Base-by-base conservation (phyloP, 2,888 invertebrate species). In the Chymomyza caudatula region DNA sequence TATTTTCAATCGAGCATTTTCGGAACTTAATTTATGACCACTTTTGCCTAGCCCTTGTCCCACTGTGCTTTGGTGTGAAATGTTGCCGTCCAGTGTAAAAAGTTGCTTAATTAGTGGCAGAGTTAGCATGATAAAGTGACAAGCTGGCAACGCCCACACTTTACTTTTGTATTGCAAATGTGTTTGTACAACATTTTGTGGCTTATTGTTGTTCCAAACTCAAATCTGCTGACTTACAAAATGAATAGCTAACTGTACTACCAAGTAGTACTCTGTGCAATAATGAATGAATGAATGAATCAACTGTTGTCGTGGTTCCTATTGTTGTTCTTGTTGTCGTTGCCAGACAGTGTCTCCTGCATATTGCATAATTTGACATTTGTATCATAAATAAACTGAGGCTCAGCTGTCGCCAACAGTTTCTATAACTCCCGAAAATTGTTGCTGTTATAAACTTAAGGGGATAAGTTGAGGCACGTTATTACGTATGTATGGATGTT, bases 91-190 rank as follows among this genome's bases (percentile, higher is more conserved):
- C 23, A 68, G 67, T 68, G 70, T 67, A 76, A 70, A 73, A 82
- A 75, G 65, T 69, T 67, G 60, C 57, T 84, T 73, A 76, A 84
- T 78, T 84, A 84, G 53, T 37, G 11, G 29, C 29, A 37, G 29
- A 37, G 11, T 37, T 11, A 25, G 29, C 54, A 22, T n/a, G 13
- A 20, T 17, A 22, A 13, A 22, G 13, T n/a, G 20, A 22, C 54
- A 54, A 17, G 29, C 49, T 15, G 11, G 54, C 25, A 4, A n/a
- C 15, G 29, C 25, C 25, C 17, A 25, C 29, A 37, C 29, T 37
- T 37, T 11, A 37, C 29, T 2, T 37, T 37, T 37, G 11, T 11
- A 11, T 37, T 37, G 29, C 29, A 8, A 37, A 37, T 37, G 29
- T 37, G 29, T 37, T 37, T 37, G 29, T 11, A 37, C 29, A 37